phyloP scores from a whole-genome alignment of 2,797 vertebrate genomes.

The Sebastes minor region DNA sequence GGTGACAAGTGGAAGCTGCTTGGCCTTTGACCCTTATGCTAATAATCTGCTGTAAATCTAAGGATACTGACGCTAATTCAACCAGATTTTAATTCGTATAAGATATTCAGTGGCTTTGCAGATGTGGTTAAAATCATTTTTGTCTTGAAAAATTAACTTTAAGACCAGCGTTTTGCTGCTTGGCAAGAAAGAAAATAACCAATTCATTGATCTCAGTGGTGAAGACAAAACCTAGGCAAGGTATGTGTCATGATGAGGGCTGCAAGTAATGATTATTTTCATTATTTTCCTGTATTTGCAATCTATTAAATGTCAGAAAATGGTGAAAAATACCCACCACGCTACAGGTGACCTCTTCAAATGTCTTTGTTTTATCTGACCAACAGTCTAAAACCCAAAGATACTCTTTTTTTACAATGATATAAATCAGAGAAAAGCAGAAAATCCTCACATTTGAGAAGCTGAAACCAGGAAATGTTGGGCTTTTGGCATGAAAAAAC shows the following conservation, averaged over 20 bases:
- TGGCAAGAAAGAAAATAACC: neutral
- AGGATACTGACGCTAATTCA: conserved; percentile 12
- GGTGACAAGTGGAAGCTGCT: conserved; percentile 58
- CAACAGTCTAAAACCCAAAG: neutral
- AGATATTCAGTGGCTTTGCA: neutral
- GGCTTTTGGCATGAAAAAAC: neutral
- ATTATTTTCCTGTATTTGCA: neutral
- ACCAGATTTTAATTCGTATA: neutral
- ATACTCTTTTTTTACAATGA: neutral
- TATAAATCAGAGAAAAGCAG: neutral
- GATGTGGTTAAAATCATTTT: neutral
- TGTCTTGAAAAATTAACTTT: neutral
- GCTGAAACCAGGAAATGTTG: neutral
- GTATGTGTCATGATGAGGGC: neutral
- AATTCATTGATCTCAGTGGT: neutral
- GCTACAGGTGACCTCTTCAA: neutral
- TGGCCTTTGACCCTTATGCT: conserved; percentile 58
- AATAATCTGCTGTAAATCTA: conserved; percentile 29
- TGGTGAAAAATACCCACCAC: neutral
- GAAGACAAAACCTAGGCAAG: neutral
- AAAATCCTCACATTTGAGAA: neutral
- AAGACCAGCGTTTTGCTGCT: neutral
- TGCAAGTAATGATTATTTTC: neutral
- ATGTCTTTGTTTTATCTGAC: neutral
- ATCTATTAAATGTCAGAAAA: neutral